phyloP scores from a whole-genome alignment of 2,797 vertebrate species.

The Enteromius trimaculatus region DNA sequence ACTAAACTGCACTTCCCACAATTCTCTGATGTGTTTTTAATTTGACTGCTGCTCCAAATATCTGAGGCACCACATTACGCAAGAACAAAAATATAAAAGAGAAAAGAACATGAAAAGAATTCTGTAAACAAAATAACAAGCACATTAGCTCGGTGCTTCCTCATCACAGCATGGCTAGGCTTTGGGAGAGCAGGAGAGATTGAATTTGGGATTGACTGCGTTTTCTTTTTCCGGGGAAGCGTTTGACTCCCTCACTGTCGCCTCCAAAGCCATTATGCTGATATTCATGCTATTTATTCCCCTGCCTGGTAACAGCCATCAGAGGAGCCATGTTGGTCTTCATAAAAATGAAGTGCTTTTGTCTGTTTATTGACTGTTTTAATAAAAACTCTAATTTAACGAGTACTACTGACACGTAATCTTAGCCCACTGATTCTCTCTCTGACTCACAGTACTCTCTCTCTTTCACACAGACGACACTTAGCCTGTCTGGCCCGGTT shows the following conservation, averaged over 20 bases:
- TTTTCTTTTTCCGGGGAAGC: constrained; percentile 24
- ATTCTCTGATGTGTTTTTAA: constrained; percentile 45
- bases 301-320: constrained; percentile 41
- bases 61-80: constrained; percentile 29
- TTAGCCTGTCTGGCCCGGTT: background rate
- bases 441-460: constrained; percentile 21
- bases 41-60: constrained; percentile 43
- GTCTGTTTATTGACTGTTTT: constrained; percentile 40
- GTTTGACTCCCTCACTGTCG: constrained; percentile 1
- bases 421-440: constrained; percentile 6
- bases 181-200: constrained; percentile 12
- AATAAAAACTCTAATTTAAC: constrained; percentile 43
- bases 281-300: constrained; percentile 42
- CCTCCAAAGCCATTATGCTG: constrained; percentile 36
- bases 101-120: constrained; percentile 38
- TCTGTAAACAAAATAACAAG: constrained; percentile 13
- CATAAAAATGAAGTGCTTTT: constrained; percentile 36
- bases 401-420: constrained; percentile 30
- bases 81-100: constrained; percentile 30
- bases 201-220: constrained; percentile 17
- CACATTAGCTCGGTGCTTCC: constrained; percentile 31
- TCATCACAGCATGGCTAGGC: constrained; percentile 29
- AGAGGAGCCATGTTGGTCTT: constrained; percentile 42
- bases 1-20: constrained; percentile 32
- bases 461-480: constrained; percentile 28